A percentile compares a stretch with the other conserved stretches of the same genome.
Conservation (phyloP, 1,140 invertebrate genomes). For the Calycopis cecrops region DNA sequence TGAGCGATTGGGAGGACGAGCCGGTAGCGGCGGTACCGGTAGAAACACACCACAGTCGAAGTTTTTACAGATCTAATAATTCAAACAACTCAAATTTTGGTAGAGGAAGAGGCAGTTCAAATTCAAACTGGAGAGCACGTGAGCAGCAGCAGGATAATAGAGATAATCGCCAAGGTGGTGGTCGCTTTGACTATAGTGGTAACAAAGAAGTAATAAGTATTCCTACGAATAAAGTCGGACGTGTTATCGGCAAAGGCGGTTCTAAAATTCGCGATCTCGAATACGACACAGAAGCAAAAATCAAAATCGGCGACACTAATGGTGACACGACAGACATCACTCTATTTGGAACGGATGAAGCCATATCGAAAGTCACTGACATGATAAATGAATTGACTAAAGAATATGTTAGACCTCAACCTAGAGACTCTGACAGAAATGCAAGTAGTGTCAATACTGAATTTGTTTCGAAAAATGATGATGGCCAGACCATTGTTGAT, state of each 20-base stretch:
- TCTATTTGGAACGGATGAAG: conserved; percentile 73
- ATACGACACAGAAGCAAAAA: conserved; percentile 56
- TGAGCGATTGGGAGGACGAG: conserved; percentile 47
- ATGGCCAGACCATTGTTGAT: conserved; percentile 52
- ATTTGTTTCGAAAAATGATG: conserved; percentile 43
- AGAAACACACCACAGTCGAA: conserved; percentile 18
- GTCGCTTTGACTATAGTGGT: conserved; percentile 16
- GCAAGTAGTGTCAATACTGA: conserved; percentile 36
- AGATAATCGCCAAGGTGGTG: conserved; percentile 13
- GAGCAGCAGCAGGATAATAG: conserved; percentile 26
- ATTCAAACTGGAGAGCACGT: conserved; percentile 40
- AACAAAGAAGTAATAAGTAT: conserved; percentile 53
- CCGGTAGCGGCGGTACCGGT: conserved; percentile 21
- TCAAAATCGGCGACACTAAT: conserved; percentile 55
- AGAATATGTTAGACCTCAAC: conserved; percentile 42
- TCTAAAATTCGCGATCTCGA: conserved; percentile 85
- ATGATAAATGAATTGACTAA: conserved; percentile 75
- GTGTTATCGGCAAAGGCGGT: conserved; percentile 80
- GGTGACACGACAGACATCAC: conserved; percentile 65
- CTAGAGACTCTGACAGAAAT: conserved; percentile 23
- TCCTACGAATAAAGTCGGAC: conserved; percentile 54
- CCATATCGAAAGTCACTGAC: conserved; percentile 71
- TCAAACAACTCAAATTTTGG: conserved; percentile 17
- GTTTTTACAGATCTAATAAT: conserved; percentile 23
- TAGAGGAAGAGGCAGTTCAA: conserved; percentile 34